Conservation (phyloP, 2,113 vertebrate genomes). For the Hydropotes inermis region DNA sequence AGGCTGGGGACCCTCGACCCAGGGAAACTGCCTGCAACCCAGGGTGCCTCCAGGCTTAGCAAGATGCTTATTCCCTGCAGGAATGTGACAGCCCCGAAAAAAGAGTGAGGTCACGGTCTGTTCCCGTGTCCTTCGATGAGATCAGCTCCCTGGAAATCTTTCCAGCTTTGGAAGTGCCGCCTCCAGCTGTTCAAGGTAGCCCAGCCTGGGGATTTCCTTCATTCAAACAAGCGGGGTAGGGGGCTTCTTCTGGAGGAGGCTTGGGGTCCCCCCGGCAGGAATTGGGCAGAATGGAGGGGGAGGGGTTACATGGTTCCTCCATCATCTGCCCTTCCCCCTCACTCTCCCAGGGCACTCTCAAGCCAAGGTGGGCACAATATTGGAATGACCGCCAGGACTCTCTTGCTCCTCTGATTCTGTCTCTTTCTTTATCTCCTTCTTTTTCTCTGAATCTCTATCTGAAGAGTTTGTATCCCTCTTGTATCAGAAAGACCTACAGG, state of each 20-base stretch:
- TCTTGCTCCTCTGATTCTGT: background rate
- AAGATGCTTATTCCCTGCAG: conserved; percentile 55
- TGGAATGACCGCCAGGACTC: background rate
- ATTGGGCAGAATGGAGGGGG: background rate
- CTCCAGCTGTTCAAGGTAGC: conserved; percentile 83
- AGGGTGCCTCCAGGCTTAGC: rapidly evolving
- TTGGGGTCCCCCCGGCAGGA: background rate
- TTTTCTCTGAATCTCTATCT: background rate
- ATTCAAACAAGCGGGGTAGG: rapidly evolving
- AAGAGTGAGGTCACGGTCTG: conserved; percentile 84
- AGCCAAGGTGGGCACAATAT: background rate
- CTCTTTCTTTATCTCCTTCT: background rate
- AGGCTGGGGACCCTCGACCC: rapidly evolving
- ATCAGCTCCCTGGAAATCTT: conserved; percentile 75
- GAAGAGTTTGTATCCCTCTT: background rate
- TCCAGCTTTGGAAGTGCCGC: conserved; percentile 77
- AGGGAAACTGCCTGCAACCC: background rate
- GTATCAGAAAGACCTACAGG: background rate
- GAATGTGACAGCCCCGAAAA: conserved; percentile 62
- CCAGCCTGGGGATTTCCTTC: background rate
- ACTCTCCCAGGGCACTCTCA: background rate
- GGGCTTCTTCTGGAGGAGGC: too few species aligned
- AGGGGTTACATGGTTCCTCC: background rate
- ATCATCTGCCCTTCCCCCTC: background rate
- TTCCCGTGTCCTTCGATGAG: conserved; percentile 82